Evolutionary conservation across 2,113 vertebrate species (phyloP).

Genomic region (Embiotoca jacksoni): DNA sequence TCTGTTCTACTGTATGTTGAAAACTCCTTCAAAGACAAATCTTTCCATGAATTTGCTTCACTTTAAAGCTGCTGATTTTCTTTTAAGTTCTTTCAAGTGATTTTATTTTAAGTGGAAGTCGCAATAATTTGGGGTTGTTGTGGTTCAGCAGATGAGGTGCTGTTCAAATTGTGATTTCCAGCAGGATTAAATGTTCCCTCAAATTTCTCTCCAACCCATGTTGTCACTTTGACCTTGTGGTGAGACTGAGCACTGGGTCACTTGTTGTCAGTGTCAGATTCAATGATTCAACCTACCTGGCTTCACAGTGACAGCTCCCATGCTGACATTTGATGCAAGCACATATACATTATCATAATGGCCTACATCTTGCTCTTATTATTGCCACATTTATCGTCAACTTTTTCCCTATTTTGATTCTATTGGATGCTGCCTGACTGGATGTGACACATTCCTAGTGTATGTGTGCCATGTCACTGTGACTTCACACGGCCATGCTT

Average conservation of each 20-base stretch:
- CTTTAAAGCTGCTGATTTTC: slow-evolving; percentile 33
- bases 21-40: not conserved
- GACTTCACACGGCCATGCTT: slow-evolving; percentile 37
- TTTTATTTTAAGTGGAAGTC: slow-evolving; percentile 30
- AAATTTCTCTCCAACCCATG: slow-evolving; percentile 3
- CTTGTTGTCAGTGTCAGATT: slow-evolving; percentile 15
- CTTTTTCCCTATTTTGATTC: not conserved
- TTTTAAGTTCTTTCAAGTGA: slow-evolving; percentile 1
- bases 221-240: slow-evolving; percentile 36
- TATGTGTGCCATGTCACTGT: slow-evolving; percentile 55
- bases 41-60: not conserved
- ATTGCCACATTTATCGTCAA: slow-evolving; percentile 2
- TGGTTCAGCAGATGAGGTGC: slow-evolving; percentile 23
- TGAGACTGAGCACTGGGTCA: slow-evolving; percentile 15
- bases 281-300: slow-evolving; percentile 34
- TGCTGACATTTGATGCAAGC: not conserved
- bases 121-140: slow-evolving; percentile 19
- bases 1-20: slow-evolving; percentile 8
- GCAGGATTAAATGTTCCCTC: not conserved
- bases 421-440: slow-evolving; percentile 27
- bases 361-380: slow-evolving; percentile 15
- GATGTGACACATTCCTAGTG: slow-evolving; percentile 26
- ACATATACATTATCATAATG: slow-evolving; percentile 11
- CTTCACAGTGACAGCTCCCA: not conserved
- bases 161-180: not conserved